Conservation (phyloP, 1,140 invertebrate species). For the Mya arenaria region DNA sequence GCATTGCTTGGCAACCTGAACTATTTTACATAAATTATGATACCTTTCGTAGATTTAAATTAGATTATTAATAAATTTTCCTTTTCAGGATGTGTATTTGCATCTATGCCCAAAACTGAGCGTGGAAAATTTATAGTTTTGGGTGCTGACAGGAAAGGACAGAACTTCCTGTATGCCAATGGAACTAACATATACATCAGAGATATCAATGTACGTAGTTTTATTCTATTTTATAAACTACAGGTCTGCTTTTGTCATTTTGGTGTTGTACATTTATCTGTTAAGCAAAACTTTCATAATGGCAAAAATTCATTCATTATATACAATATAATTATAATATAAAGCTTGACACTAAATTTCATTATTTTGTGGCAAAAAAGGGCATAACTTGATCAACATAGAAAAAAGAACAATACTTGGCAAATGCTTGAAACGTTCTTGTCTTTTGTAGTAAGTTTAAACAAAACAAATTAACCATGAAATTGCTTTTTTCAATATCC, state of each 20-base stretch:
- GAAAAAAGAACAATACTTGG: no score
- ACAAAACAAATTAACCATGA: no score
- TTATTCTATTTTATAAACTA: background rate
- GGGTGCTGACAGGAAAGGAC: conserved; percentile 97
- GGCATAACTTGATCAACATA: no score
- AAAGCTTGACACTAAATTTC: background rate
- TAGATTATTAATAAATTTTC: no score
- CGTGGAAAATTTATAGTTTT: conserved; percentile 96
- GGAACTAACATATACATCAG: conserved; percentile 98
- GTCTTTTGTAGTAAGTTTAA: no score
- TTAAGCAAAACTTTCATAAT: background rate
- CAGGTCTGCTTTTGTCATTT: background rate
- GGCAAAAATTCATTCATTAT: background rate
- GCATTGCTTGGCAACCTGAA: no score
- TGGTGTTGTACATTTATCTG: background rate
- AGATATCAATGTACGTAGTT: conserved; percentile 92
- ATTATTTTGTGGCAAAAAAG: no score
- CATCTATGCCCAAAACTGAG: conserved; percentile 94
- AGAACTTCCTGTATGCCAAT: conserved; percentile 98
- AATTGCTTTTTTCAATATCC: no score
- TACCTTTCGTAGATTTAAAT: no score
- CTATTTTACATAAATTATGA: no score
- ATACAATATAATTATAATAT: background rate
- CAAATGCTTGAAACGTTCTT: no score
- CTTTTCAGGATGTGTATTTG: conserved; percentile 84